Base-by-base conservation (phyloP, 2,888 invertebrate species). In the Diogma glabrata region DNA sequence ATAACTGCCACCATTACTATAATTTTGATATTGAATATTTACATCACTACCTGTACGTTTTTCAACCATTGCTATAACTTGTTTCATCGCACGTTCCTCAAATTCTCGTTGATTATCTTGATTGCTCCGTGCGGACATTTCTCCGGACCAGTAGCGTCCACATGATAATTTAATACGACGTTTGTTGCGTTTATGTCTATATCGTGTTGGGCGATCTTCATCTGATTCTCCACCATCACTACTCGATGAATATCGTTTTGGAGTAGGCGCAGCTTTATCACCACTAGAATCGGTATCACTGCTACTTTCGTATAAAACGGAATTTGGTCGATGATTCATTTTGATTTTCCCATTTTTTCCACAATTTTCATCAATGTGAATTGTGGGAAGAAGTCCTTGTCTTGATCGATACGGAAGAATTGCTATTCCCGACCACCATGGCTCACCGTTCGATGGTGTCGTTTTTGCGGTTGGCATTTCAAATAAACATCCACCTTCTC, bases 21-120 rank as follows among this genome's bases (percentile, higher is more conserved):
- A 55, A 49, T 30, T 55, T n/a, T 58, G 51, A 49, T 60, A 59
- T 50, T 61, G 59, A 9, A 61, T 45, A 47, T 55, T 59, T n/a
- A 59, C 59, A 45, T 70, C 68, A 14, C 60, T 59, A 10, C 64
- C 67, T 1, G 64, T 67, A 55, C 67, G 68, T 45, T 68, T 69
- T 28, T 61, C 60, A 19, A 69, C 67, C 57, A 66, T 61, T 19
- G 61, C 57, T 30, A 64, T 57, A n/a, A 70, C 67, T 51, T 70
- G 67, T 49, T 80, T 72, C 57, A 84, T 77, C 1, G 83, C 78
- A 56, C 78, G 78, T 70, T 90, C 90, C 67, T 91, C 90, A 63
- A 80, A 83, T 53, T 89, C 82, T 5, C 91, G 72, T 67, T 90
- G 91, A 60, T 87, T 83, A 66, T 91, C 90, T 66, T 91, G 90